Evolutionary conservation across 2,113 vertebrate genomes (phyloP).

Genomic region (Acrocephalus kingi): DNA sequence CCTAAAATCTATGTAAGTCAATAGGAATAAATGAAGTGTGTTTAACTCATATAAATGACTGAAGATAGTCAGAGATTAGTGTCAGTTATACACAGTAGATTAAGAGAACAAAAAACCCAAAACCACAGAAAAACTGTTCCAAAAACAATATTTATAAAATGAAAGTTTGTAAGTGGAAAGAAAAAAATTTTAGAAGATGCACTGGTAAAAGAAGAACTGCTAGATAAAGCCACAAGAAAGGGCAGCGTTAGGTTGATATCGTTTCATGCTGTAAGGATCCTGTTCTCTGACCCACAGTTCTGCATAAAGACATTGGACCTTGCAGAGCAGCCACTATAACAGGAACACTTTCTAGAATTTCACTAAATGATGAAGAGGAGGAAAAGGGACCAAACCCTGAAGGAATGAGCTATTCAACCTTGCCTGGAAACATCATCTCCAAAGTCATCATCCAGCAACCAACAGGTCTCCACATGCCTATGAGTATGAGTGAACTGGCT

Average conservation of each 20-base stretch:
- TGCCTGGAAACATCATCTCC: slow-evolving; percentile 98
- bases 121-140: background rate
- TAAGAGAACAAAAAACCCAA: background rate
- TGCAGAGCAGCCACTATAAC: slow-evolving; percentile 96
- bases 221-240: background rate
- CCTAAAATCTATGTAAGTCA: background rate
- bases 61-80: background rate
- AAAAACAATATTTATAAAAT: background rate
- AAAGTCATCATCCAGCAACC: slow-evolving; percentile 99
- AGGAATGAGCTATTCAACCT: slow-evolving; percentile 94
- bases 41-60: background rate
- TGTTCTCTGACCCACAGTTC: slow-evolving; percentile 79
- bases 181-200: background rate
- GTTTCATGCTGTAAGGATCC: background rate
- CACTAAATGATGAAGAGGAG: slow-evolving; percentile 95
- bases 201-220: background rate
- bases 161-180: background rate
- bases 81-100: background rate
- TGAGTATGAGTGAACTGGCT: slow-evolving; percentile 89
- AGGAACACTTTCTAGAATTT: slow-evolving; percentile 96
- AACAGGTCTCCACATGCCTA: slow-evolving; percentile 90
- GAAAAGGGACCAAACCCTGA: slow-evolving; percentile 87
- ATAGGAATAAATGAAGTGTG: background rate
- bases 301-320: slow-evolving; percentile 97
- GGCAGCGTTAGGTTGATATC: background rate